Percentiles rank a stretch among this genome's conserved stretches.
Evolutionary conservation across 2,888 invertebrate species (phyloP).

Genomic region (Drosophila infuscata): DNA sequence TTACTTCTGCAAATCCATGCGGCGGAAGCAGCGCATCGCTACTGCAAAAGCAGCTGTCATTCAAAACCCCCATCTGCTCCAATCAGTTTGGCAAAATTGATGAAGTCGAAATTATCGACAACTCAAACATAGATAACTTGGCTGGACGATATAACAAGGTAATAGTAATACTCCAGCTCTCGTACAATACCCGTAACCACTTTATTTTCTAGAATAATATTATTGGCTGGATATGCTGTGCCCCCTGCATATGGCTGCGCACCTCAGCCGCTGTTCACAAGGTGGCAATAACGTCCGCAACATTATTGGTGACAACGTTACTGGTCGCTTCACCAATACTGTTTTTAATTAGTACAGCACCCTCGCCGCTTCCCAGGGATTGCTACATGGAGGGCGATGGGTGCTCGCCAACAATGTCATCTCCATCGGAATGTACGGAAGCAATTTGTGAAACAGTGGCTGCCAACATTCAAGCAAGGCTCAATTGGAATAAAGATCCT

Average conservation of each 20-base stretch:
- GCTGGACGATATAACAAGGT: slow-evolving; percentile 82
- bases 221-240: slow-evolving; percentile 87
- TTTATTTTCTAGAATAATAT: slow-evolving; percentile 74
- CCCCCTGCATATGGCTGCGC: slow-evolving; percentile 87
- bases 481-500: slow-evolving; percentile 85
- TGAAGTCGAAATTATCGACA: slow-evolving; percentile 84
- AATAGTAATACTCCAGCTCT: too few species aligned
- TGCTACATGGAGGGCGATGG: slow-evolving; percentile 84
- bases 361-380: slow-evolving; percentile 83
- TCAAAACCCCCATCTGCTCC: slow-evolving; percentile 82
- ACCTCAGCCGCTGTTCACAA: slow-evolving; percentile 87
- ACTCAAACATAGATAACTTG: slow-evolving; percentile 75
- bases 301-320: slow-evolving; percentile 87
- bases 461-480: slow-evolving; percentile 82
- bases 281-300: slow-evolving; percentile 87
- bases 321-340: slow-evolving; percentile 87
- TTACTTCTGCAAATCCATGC: slow-evolving; percentile 79
- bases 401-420: slow-evolving; percentile 81
- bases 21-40: slow-evolving; percentile 81
- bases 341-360: slow-evolving; percentile 86
- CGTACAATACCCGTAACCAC: neutral
- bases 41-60: slow-evolving; percentile 83
- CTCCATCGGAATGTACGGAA: slow-evolving; percentile 83
- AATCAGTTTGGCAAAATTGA: slow-evolving; percentile 82
- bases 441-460: slow-evolving; percentile 83